Evolutionary conservation across 2,888 invertebrate genomes (phyloP).

Genomic region (Plutella xylostella): DNA sequence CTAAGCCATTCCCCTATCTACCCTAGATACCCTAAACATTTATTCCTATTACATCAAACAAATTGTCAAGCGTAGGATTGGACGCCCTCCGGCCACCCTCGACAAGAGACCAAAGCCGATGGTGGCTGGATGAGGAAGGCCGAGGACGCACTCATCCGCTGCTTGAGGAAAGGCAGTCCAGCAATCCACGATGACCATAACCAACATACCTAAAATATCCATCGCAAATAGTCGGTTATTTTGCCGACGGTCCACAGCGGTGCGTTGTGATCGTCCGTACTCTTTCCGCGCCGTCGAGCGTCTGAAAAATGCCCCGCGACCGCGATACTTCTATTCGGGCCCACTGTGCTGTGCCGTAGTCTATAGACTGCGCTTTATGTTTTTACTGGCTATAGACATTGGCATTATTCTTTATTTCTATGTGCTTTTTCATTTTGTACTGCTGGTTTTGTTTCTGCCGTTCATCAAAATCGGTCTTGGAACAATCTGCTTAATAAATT

Average conservation of each 20-base stretch:
- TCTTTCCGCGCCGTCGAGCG: constrained; percentile 12
- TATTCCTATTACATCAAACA: too few relatives aligned
- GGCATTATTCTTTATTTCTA: too few relatives aligned
- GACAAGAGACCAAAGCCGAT: not conserved
- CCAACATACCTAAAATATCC: not conserved
- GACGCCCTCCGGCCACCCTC: not conserved
- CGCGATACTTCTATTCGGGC: not conserved
- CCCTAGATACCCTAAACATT: too few relatives aligned
- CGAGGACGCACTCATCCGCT: not conserved
- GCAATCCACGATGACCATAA: not conserved
- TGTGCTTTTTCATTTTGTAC: too few relatives aligned
- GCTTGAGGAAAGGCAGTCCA: not conserved
- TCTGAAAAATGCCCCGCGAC: constrained; percentile 15
- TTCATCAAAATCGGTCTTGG: too few relatives aligned
- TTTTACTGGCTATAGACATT: too few relatives aligned
- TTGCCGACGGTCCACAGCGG: not conserved
- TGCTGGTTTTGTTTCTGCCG: too few relatives aligned
- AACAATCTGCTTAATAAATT: too few relatives aligned
- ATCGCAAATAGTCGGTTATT: not conserved
- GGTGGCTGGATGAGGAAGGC: not conserved
- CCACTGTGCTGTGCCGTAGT: not conserved
- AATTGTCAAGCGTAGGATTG: not conserved
- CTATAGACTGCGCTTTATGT: not conserved
- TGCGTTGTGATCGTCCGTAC: constrained; percentile 17
- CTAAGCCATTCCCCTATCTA: too few relatives aligned